Evolutionary conservation across 2,888 invertebrate genomes (phyloP), one percentile per base, ranked within the genome.

Genomic region (Epicampocera succincta): DNA sequence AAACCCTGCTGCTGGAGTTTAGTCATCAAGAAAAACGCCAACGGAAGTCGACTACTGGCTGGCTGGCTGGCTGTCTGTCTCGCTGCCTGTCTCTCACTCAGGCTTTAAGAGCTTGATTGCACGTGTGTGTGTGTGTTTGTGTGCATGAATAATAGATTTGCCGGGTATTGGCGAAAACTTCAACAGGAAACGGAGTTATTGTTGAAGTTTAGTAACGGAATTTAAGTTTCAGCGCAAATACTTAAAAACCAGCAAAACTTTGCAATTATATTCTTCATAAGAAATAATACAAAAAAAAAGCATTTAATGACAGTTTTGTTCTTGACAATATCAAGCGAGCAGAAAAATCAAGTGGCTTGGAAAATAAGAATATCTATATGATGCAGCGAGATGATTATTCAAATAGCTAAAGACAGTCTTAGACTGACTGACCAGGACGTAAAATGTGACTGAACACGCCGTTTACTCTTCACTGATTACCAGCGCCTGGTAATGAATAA

Each of bases 1-100:
- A 78, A 72, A 61, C 60, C 60, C 68, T 38, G 52, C 44, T 60
- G 58, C 44, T 60, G 58, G 71, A 78, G 78, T 82, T 71, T 78
- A 82, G 82, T 82, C 82, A 78, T 78, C 78, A 71, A 75, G 82
- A 82, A 82, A 82, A 81, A 81, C 48, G 58, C 61, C 56, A 82
- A 78, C 82, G 82, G 78, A 82, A 76, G 69, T 61, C 68, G 61
- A 76, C 76, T 61, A 68, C 68, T 61, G 60, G 3, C 21, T 52
- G 68, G 17, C 12, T 21, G 44, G n/a, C 25, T 46, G 25, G 5
- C 38, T 60, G 12, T 21, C 44, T 44, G 54, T 68, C 42, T 44
- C 0, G 33, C 38, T 6, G 6, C 1, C n/a, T 50, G 15, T 2
- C 19, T 50, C 3, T 19, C 3, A 12, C 8, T 3, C 17, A 19